These are phyloP conservation scores for Cyclopterus lumpus DNA, from an alignment of 2,797 vertebrate species.

Conservation along the genomic window DNA sequence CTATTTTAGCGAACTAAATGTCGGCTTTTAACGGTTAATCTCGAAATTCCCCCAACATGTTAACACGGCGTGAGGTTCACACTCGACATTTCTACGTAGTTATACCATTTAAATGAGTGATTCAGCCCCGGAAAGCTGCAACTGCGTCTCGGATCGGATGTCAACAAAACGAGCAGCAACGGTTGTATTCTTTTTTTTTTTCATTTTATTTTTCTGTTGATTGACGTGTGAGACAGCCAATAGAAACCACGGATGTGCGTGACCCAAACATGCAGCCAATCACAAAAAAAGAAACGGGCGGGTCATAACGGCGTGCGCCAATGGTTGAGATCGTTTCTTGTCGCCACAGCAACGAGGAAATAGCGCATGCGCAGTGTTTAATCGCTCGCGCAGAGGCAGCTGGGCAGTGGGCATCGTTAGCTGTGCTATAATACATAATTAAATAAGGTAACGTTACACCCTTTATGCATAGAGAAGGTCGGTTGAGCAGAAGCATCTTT, in stretches of 20 bases:
- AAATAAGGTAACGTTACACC: constrained; percentile 42
- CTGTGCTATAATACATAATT: no score
- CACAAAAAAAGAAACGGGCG: constrained; percentile 1
- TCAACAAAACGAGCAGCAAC: constrained; percentile 64
- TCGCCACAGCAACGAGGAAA: constrained; percentile 76
- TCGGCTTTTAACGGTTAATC: neutral
- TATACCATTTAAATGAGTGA: constrained; percentile 61
- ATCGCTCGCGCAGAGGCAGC: rapidly evolving
- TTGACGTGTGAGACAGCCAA: constrained; percentile 59
- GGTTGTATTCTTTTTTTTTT: neutral
- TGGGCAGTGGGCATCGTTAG: neutral
- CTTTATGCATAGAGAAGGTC: neutral
- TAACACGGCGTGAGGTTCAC: neutral
- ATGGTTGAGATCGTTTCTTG: constrained; percentile 48
- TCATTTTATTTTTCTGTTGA: neutral
- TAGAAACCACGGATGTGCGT: neutral
- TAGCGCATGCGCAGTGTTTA: constrained; percentile 68
- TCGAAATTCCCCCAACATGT: neutral
- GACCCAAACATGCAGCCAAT: constrained; percentile 55
- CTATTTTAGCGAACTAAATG: rapidly evolving
- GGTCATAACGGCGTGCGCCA: constrained; percentile 9
- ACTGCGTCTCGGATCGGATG: constrained; percentile 8
- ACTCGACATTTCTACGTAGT: rapidly evolving
- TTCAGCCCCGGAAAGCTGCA: neutral
- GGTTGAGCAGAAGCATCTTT: rapidly evolving